Evolutionary conservation across 2,888 invertebrate genomes (phyloP).

Genomic region (Pristionchus arcanus): DNA sequence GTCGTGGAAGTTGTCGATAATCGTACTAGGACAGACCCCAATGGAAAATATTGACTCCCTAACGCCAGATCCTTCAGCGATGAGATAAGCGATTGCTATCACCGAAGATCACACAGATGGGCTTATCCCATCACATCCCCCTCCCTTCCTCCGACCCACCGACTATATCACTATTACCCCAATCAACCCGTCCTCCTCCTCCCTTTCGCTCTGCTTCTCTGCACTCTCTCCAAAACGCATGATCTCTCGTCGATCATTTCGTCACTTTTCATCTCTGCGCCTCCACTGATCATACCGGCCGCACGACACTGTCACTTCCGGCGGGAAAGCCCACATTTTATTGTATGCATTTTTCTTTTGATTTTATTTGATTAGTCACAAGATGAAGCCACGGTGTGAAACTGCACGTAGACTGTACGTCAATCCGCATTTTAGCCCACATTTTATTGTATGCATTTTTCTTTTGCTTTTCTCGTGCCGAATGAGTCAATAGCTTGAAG

Average conservation of each 20-base stretch:
- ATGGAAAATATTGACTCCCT: not conserved
- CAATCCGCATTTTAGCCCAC: no score
- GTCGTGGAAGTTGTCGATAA: not conserved
- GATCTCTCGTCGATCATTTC: slow-evolving; percentile 11
- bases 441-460: no score
- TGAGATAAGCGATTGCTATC: not conserved
- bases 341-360: no score
- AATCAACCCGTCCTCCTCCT: slow-evolving; percentile 28
- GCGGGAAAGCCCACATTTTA: not conserved
- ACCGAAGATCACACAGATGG: not conserved
- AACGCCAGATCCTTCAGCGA: not conserved
- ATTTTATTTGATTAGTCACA: no score
- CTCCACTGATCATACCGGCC: no score
- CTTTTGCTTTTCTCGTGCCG: no score
- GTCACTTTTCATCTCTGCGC: slow-evolving; percentile 7
- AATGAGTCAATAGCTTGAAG: no score
- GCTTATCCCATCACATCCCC: not conserved
- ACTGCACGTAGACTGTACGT: no score
- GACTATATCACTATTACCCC: slow-evolving; percentile 8
- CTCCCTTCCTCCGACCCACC: not conserved
- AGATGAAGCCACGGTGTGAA: no score
- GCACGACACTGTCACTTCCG: slow-evolving; percentile 31
- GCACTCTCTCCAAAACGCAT: not conserved
- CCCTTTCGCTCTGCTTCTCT: not conserved
- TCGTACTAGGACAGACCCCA: not conserved